phyloP scores from a whole-genome alignment of 2,888 invertebrate species.

The Conomelus anceps region DNA sequence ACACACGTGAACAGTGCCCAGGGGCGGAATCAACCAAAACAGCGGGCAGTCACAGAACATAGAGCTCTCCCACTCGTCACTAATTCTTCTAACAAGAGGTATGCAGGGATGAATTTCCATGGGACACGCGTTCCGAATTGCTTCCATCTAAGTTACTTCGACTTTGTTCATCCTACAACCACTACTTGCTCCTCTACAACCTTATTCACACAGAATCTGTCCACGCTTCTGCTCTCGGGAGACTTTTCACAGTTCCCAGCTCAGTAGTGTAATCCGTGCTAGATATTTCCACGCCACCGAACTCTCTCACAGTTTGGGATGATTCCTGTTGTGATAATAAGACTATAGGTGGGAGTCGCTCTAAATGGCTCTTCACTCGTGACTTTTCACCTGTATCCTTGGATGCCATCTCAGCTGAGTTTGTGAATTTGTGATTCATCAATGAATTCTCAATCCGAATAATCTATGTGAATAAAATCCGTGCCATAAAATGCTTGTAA shows the following conservation, averaged over 20 bases:
- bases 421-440: too few relatives aligned
- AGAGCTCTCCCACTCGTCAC: too few relatives aligned
- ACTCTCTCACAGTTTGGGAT: background rate
- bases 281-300: background rate
- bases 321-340: background rate
- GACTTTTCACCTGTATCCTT: background rate
- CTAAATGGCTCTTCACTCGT: background rate
- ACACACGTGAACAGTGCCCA: background rate
- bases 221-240: background rate
- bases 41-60: background rate
- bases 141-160: background rate
- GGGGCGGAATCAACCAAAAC: background rate
- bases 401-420: too few relatives aligned
- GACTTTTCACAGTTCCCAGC: background rate
- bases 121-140: background rate
- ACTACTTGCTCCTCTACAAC: background rate
- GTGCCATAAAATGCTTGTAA: too few relatives aligned
- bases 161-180: background rate
- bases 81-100: too few relatives aligned
- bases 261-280: background rate
- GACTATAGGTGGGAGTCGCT: background rate
- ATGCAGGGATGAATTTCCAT: background rate
- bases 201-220: background rate
- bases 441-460: too few relatives aligned
- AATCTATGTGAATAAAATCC: too few relatives aligned